Evolutionary conservation across 1,140 invertebrate species (phyloP), one percentile per base, ranked within the genome.

Genomic region (Caenorhabditis remanei): DNA sequence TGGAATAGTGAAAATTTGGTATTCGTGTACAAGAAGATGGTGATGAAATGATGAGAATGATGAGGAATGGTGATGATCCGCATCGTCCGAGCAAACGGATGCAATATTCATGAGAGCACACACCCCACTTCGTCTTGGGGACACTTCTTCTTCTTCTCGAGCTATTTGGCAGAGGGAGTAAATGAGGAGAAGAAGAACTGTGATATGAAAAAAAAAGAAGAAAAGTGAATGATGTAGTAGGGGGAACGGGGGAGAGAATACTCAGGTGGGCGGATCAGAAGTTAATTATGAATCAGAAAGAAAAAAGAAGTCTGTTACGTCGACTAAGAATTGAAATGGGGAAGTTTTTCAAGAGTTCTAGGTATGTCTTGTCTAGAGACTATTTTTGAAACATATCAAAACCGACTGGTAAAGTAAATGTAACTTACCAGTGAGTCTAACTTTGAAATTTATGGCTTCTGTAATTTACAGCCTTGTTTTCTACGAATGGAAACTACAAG

Each of bases 31-130:
- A 46, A 32, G 40, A 63, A 32, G 24, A 71, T 43, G 40, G 19
- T 79, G 46, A n/a, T 71, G 65, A 65, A 65, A 71, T 46, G 65
- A 48, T 75, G 67, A n/a, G 21, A 79, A 50, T 50, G 71, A 79
- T 79, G 71, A 79, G 71, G 71, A 79, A 79, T 79, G 40, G 46
- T 50, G 71, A 79, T 50, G 71, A 79, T 79, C 43, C 46, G 46
- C 71, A 71, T 71, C 65, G 13, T 71, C 46, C 2, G 46, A 50
- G 46, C 43, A 79, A 50, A 50, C 13, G 71, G 40, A 79, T 79
- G 71, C 46, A 79, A 79, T 79, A 79, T 79, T 79, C 46, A 79
- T 79, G 71, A 79, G 46, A 79, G 61, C 16, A 58, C 65, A 79
- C 71, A 79, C 46, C 46, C 40, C 46, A 79, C 46, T 79, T 79